Base-by-base conservation (phyloP, 2,113 vertebrate species). In the Tachuris rubrigastra region DNA sequence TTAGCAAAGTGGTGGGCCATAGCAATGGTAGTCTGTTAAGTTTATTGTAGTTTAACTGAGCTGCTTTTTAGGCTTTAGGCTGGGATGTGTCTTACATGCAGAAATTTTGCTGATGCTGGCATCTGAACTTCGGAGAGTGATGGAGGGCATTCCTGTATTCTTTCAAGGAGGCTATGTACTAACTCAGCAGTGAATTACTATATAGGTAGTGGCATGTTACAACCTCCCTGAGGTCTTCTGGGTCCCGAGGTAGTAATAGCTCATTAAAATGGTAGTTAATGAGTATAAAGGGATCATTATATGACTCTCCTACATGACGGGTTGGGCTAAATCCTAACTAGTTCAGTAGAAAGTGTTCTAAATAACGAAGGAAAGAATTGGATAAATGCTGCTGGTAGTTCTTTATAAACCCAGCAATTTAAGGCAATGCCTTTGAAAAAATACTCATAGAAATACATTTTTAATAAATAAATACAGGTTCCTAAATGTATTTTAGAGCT, bases 261-360 rank as follows among this genome's bases (percentile, higher is more conserved):
- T 96, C 91, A 95, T 96, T 96, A 97, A 97, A 96, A 96, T 96
- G 91, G 94, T 96, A 96, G 95, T 96, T 96, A 97, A 93, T 95
- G 96, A 96, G 91, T 93, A 96, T 97, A 95, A 94, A 93, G 93
- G 89, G 58, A 91, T 97, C 89, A 95, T 96, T 96, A 95, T 93
- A 74, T 0, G 20, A 83, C 77, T 96, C 63, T 85, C 23, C 73
- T 97, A 76, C 87, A 66, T 85, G 67, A 76, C 0, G 17, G 52
- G 91, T 96, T 74, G 50, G 74, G 50, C 94, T 94, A 95, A 95
- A 94, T 93, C 71, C 74, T 76, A 96, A 96, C 89, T 94, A 95
- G 90, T 93, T 95, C 49, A 19, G 71, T 93, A 93, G 67, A 71
- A 93, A 76, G 59, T 79, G 42, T 53, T 96, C 67, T 80, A 82